phyloP scores from a whole-genome alignment of 2,113 vertebrate species.

The Romanogobio albipinnatus region DNA sequence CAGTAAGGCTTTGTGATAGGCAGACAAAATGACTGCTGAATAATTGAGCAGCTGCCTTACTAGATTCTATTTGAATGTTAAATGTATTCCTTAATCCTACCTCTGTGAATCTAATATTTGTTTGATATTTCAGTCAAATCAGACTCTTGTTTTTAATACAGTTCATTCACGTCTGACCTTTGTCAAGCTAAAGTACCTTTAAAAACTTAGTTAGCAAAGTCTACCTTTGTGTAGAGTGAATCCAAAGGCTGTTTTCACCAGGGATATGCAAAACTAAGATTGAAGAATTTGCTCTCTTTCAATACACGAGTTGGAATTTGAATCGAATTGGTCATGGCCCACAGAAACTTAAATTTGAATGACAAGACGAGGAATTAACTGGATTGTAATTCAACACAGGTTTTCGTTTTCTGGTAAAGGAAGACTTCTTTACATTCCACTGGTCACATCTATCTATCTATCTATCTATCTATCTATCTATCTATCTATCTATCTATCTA shows the following conservation, averaged over 20 bases:
- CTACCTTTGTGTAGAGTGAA: not conserved
- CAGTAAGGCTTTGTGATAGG: constrained; percentile 2
- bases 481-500: not conserved
- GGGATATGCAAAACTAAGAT: not conserved
- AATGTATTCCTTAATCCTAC: constrained; percentile 65
- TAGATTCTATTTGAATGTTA: constrained; percentile 41
- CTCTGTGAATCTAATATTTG: constrained; percentile 51
- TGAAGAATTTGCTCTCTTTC: not conserved
- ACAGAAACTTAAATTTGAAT: not conserved
- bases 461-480: not conserved
- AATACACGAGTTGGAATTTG: not conserved
- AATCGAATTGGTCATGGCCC: not conserved
- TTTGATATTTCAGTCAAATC: constrained; percentile 23
- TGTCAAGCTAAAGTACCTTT: not conserved
- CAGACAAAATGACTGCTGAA: constrained; percentile 45
- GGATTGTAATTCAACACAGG: not conserved
- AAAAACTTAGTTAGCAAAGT: constrained; percentile 15
- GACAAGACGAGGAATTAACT: not conserved
- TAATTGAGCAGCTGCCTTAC: constrained; percentile 37
- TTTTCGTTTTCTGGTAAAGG: not conserved
- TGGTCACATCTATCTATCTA: not conserved
- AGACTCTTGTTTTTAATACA: constrained; percentile 13
- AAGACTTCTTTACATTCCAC: not conserved
- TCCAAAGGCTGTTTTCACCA: not conserved
- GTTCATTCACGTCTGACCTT: not conserved